These are phyloP conservation scores for Arnoldichthys spilopterus DNA, from an alignment of 2,797 vertebrate species.

Conservation along the genomic window DNA sequence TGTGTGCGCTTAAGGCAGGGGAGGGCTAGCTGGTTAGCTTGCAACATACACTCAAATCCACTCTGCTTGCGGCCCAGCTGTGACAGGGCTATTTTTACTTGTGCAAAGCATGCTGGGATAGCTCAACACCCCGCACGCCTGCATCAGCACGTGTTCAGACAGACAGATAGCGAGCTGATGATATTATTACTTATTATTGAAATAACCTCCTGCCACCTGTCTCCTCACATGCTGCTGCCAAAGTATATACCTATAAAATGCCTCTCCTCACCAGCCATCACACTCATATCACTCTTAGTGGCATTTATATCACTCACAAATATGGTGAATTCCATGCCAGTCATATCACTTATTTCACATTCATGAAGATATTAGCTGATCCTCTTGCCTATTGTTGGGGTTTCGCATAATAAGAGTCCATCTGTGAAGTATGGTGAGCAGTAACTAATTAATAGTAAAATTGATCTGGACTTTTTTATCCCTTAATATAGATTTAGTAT, in stretches of 20 bases:
- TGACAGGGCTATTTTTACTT: constrained; percentile 52
- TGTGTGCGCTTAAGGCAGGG: not conserved
- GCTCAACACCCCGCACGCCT: constrained; percentile 42
- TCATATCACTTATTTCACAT: not conserved
- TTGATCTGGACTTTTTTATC: too few species aligned
- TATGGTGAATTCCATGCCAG: constrained; percentile 53
- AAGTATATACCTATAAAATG: constrained; percentile 86
- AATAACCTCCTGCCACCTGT: constrained; percentile 97
- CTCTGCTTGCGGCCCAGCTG: constrained; percentile 43
- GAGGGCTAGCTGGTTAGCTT: not conserved
- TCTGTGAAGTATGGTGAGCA: not conserved
- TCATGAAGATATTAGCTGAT: not conserved
- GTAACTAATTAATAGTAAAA: not conserved
- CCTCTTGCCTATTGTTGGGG: not conserved
- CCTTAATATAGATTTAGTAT: too few species aligned
- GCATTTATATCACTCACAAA: constrained; percentile 65
- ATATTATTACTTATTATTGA: constrained; percentile 93
- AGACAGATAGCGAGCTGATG: constrained; percentile 84
- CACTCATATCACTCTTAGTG: constrained; percentile 65
- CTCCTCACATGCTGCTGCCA: constrained; percentile 84
- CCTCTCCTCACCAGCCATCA: constrained; percentile 83
- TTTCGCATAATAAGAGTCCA: not conserved
- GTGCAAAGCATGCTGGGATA: constrained; percentile 51
- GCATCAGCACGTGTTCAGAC: constrained; percentile 38
- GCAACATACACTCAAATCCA: not conserved